Conservation (phyloP, 2,113 vertebrate species). For the Oostethus manadensis region DNA sequence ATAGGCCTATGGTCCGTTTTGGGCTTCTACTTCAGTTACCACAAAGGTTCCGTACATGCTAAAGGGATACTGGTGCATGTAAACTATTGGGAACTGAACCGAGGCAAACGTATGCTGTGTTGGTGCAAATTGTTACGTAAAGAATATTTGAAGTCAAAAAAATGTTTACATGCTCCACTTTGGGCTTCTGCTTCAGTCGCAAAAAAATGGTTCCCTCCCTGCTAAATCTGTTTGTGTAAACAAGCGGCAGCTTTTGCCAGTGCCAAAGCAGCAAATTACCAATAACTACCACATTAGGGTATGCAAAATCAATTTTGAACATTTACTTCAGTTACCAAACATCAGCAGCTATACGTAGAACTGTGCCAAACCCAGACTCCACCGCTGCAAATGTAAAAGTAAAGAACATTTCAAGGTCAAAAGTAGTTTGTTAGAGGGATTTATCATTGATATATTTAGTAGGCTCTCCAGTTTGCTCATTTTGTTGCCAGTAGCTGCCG, state of each 20-base stretch:
- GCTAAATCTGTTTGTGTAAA: too few relatives aligned
- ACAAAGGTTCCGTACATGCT: not conserved
- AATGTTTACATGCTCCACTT: not conserved
- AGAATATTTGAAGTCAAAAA: not conserved
- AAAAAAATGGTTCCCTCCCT: too few relatives aligned
- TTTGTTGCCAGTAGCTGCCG: slow-evolving; percentile 19
- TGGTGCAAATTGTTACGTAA: not conserved
- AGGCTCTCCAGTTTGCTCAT: not conserved
- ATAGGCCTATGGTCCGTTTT: not conserved
- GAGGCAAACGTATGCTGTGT: not conserved
- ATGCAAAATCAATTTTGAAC: too few relatives aligned
- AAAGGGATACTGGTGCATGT: not conserved
- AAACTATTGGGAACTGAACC: not conserved
- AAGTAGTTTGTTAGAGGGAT: slow-evolving; percentile 17
- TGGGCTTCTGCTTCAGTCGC: too few relatives aligned
- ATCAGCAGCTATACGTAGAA: too few relatives aligned
- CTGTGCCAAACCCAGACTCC: not conserved
- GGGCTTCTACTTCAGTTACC: not conserved
- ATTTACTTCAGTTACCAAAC: not conserved
- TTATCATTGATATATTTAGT: slow-evolving; percentile 27
- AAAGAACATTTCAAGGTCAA: slow-evolving; percentile 40
- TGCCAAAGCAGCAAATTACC: too few relatives aligned
- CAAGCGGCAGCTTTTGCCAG: too few relatives aligned
- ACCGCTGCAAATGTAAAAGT: not conserved
- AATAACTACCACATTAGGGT: too few relatives aligned